A percentile compares a stretch with the other conserved stretches of the same genome.
These are phyloP conservation scores for Dermolepida albohirtum DNA, from an alignment of 2,888 invertebrate species.

Conservation along the genomic window DNA sequence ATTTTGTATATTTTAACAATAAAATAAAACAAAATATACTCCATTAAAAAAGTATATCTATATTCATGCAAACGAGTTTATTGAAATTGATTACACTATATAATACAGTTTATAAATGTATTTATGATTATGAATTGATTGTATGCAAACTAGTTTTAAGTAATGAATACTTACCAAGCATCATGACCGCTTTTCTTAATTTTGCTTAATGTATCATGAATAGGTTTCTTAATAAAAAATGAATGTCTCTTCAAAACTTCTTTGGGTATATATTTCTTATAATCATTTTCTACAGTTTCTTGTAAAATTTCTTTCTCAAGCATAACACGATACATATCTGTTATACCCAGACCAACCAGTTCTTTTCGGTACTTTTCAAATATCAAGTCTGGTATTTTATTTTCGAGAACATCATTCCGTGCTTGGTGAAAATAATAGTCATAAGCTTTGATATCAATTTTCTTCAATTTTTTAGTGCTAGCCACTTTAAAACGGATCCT, in stretches of 20 bases:
- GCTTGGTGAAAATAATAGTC: slow-evolving; percentile 90
- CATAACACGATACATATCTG: slow-evolving; percentile 88
- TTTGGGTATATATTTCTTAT: slow-evolving; percentile 86
- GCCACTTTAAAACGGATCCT: slow-evolving; percentile 84
- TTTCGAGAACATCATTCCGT: slow-evolving; percentile 82
- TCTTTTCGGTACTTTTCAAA: slow-evolving; percentile 83
- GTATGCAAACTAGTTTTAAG: too few relatives aligned
- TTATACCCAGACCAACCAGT: slow-evolving; percentile 85
- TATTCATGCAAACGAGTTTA: too few relatives aligned
- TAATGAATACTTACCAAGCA: slow-evolving; percentile 67
- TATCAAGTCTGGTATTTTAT: slow-evolving; percentile 82
- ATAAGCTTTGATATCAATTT: slow-evolving; percentile 80
- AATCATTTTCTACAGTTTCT: slow-evolving; percentile 80
- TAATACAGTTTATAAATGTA: too few relatives aligned
- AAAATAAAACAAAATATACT: too few relatives aligned
- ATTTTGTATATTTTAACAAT: too few relatives aligned
- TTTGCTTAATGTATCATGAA: slow-evolving; percentile 73
- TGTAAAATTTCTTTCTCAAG: slow-evolving; percentile 77
- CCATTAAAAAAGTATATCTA: too few relatives aligned
- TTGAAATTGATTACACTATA: too few relatives aligned
- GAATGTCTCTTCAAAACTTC: slow-evolving; percentile 80
- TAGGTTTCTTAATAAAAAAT: slow-evolving; percentile 81
- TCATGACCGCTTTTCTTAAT: slow-evolving; percentile 72
- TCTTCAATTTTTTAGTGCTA: slow-evolving; percentile 71
- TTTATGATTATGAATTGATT: too few relatives aligned